Base-by-base conservation (phyloP, 2,113 vertebrate genomes). In the Melanostigma gelatinosum region DNA sequence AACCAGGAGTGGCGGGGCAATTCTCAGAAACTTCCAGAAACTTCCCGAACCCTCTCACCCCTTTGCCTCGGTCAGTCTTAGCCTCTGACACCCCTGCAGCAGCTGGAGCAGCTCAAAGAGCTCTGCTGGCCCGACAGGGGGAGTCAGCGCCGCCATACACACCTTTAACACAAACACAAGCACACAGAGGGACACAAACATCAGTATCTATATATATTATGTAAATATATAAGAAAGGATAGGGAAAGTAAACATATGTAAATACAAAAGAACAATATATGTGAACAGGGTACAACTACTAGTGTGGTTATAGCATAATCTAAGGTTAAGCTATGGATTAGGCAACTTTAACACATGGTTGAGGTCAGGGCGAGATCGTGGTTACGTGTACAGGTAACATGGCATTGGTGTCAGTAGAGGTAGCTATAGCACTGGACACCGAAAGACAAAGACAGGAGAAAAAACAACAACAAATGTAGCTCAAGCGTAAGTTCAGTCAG, bases 21-120 rank as follows among this genome's bases (percentile, higher is more conserved):
- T 92, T 91, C 91, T 91, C 77, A 86, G 88, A 91, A 94, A 84
- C 85, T 87, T 89, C 76, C 88, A 88, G 87, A 88, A 87, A 89
- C 85, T 88, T 83, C 52, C 71, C 76, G 61, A 87, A 79, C 85
- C 88, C 85, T 89, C 75, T 90, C 88, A 88, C 86, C 89, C 87
- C 57, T 80, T 70, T 62, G 78, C 90, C 68, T 77, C 42, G 22
- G 58, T 74, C 40, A 38, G 75, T 88, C 79, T 92, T 84, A 89
- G 80, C 90, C 81, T 85, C 75, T 78, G 71, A 92, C 87, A 85
- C 87, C 92, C 76, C 86, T 75, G 77, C 70, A 91, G 87, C 93
- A 93, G 89, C 93, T 93, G 93, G 89, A 89, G 85, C 29, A 20
- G 87, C 87, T 93, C 92, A 94, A 77, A 84, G 79, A 67, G 79